Evolutionary conservation across 2,113 vertebrate genomes (phyloP).

Genomic region (Dicerorhinus sumatrensis): DNA sequence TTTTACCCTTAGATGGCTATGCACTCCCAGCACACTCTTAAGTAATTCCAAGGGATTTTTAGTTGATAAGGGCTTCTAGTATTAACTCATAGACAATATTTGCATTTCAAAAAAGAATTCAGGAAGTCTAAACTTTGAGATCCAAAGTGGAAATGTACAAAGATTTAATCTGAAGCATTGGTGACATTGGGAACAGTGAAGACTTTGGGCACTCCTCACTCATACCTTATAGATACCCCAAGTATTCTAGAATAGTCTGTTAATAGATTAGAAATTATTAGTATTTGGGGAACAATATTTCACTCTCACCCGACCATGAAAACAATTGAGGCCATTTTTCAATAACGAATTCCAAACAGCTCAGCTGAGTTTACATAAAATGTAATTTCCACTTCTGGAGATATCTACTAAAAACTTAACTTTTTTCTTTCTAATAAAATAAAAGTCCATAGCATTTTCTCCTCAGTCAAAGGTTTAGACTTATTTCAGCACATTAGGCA

Average conservation of each 20-base stretch:
- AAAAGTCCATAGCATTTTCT: background rate
- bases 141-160: background rate
- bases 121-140: conserved; percentile 20
- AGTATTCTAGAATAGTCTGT: background rate
- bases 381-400: background rate
- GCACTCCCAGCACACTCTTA: background rate
- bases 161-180: background rate
- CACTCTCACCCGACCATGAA: conserved; percentile 34
- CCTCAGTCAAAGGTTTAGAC: background rate
- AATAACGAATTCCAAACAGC: conserved; percentile 31
- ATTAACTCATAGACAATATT: conserved; percentile 8
- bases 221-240: background rate
- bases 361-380: background rate
- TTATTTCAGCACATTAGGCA: background rate
- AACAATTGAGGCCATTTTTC: background rate
- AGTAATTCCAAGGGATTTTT: conserved; percentile 13
- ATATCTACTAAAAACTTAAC: conserved; percentile 35
- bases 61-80: background rate
- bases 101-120: conserved; percentile 40
- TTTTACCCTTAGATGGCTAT: background rate
- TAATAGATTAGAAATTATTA: background rate
- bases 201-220: background rate
- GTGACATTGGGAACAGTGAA: background rate
- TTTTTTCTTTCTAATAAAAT: conserved; percentile 32
- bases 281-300: background rate